A percentile compares a stretch with the other conserved stretches of the same genome.
These are phyloP conservation scores for Propithecus coquereli DNA, from an alignment of 2,113 vertebrate genomes.

Conservation along the genomic window DNA sequence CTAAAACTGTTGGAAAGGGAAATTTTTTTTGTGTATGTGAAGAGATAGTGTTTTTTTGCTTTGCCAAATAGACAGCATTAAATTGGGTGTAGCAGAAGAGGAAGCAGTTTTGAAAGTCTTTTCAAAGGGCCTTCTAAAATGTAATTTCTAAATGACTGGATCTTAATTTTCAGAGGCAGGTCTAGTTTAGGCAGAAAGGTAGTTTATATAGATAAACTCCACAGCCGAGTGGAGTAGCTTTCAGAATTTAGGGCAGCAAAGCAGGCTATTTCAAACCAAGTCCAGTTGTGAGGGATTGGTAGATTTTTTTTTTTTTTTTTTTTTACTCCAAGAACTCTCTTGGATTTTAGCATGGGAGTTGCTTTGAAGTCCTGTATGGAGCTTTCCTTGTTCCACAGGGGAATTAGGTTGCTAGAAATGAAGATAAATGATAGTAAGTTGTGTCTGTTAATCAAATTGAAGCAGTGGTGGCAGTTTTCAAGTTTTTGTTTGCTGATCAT, in stretches of 20 bases:
- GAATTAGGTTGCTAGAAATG: constrained; percentile 13
- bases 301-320: background rate
- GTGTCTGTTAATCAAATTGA: constrained; percentile 30
- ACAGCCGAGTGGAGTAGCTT: background rate
- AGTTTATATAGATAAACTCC: background rate
- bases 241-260: constrained; percentile 34
- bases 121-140: constrained; percentile 44
- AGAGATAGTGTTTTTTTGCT: constrained; percentile 11
- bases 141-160: constrained; percentile 51
- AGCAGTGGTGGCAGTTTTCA: background rate
- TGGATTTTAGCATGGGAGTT: constrained; percentile 5
- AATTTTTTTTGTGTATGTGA: constrained; percentile 26
- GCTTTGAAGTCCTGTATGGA: constrained; percentile 14
- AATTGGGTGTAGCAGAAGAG: constrained; percentile 9
- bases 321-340: constrained; percentile 32
- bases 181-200: constrained; percentile 32
- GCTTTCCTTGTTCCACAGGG: background rate
- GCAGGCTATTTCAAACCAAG: constrained; percentile 28
- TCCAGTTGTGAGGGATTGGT: background rate
- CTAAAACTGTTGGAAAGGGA: constrained; percentile 36
- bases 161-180: constrained; percentile 3
- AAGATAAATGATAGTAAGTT: background rate
- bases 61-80: constrained; percentile 4
- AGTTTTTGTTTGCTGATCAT: constrained; percentile 32
- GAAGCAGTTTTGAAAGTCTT: constrained; percentile 47